Evolutionary conservation across 1,140 invertebrate species (phyloP), one percentile per base, ranked within the genome.

Genomic region (Cyclargus thomasi): DNA sequence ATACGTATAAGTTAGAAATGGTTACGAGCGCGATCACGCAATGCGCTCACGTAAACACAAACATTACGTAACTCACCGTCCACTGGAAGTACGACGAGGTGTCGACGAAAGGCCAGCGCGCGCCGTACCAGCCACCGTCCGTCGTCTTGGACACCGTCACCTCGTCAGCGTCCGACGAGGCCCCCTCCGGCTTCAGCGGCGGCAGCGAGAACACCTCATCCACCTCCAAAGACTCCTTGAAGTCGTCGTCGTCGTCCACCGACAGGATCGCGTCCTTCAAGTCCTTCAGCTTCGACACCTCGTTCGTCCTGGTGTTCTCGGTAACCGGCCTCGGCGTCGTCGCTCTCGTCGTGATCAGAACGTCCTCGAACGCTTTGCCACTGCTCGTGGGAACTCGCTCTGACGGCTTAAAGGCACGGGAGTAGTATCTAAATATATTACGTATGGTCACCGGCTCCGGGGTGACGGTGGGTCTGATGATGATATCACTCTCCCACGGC

Each of bases 31-130:
- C 67, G 69, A 70, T 73, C 72, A 77, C 75, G 75, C 76, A 77
- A 73, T 69, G 10, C 64, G 72, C 67, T 74, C 71, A 73, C 70
- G 69, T 75, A 74, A 79, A 75, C 75, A 71, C 68, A 75, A 71
- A 77, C 65, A 76, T 77, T 78, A 74, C 67, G 74, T 75, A 79
- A 78, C 92, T 92, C 78, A 94, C 93, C 82, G 92, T 92, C 93
- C 93, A 94, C 79, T 93, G 93, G 74, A 93, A 92, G 75, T 93
- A 92, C 35, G 93, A 92, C 4, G 93, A 92, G n/a, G 92, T 90
- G 80, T 94, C 92, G 55, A 92, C 90, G 75, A 93, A 94, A 53
- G 93, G 92, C 93, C 93, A 94, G 20, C 83, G 80, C 4, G 85
- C 84, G 59, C 82, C 85, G 74, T 90, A 88, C 85, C 83, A 87